These are phyloP conservation scores for Octonoba sinensis DNA, from an alignment of 2,888 invertebrate genomes.

Conservation along the genomic window DNA sequence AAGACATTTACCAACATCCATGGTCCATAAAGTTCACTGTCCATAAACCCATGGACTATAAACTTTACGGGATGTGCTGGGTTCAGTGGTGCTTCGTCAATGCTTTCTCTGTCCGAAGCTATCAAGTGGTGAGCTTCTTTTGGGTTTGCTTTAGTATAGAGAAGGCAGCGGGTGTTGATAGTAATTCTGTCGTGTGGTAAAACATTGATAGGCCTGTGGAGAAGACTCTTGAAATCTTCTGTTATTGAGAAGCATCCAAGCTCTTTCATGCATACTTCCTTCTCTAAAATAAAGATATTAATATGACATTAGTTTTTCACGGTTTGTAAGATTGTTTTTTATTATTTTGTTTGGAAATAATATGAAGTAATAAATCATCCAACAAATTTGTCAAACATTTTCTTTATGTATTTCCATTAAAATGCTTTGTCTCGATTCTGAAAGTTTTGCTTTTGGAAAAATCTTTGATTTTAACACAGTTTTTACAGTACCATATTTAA, in stretches of 20 bases:
- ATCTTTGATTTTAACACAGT: too few species aligned
- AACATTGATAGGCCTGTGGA: slow-evolving; percentile 64
- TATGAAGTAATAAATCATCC: too few species aligned
- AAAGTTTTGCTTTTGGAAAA: too few species aligned
- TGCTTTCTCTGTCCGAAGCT: slow-evolving; percentile 27
- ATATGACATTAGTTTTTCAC: neutral
- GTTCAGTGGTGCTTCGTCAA: slow-evolving; percentile 58
- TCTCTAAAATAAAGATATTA: slow-evolving; percentile 1
- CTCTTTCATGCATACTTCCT: slow-evolving; percentile 62
- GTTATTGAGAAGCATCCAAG: slow-evolving; percentile 61
- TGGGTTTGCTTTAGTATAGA: slow-evolving; percentile 64
- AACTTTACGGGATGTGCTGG: slow-evolving; percentile 56
- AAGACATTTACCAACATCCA: slow-evolving; percentile 65
- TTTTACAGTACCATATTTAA: too few species aligned
- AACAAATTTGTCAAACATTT: too few species aligned
- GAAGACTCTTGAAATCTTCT: slow-evolving; percentile 62
- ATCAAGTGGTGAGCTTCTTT: slow-evolving; percentile 55
- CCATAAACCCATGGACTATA: slow-evolving; percentile 66
- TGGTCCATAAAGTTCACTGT: slow-evolving; percentile 62
- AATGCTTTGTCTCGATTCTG: too few species aligned
- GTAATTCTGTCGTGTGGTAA: slow-evolving; percentile 63
- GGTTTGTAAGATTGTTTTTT: too few species aligned
- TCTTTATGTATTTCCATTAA: too few species aligned
- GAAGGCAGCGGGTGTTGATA: slow-evolving; percentile 59
- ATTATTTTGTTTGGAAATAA: too few species aligned